Conservation (phyloP, 2,888 invertebrate genomes). For the Malthinus flaveolus region DNA sequence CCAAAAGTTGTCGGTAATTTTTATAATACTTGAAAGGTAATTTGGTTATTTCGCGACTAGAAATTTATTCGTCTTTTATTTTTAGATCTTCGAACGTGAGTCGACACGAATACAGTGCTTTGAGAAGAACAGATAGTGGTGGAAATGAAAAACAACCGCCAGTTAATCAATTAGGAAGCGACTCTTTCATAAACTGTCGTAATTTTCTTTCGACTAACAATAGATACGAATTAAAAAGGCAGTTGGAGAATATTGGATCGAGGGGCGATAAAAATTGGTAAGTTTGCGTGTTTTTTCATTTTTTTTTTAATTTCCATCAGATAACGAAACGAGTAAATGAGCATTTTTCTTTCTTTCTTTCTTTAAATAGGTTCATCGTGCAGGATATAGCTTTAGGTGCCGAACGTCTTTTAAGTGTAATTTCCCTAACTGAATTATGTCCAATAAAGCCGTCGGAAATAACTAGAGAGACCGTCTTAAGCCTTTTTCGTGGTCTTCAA, state of each 20-base stretch:
- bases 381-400: conserved; percentile 80
- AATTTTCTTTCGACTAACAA: conserved; percentile 65
- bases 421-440: conserved; percentile 66
- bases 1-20: conserved; percentile 28
- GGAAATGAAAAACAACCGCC: conserved; percentile 57
- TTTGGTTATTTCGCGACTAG: too few species aligned
- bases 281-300: conserved; percentile 20
- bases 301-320: background rate
- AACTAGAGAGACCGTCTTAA: conserved; percentile 71
- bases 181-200: conserved; percentile 68
- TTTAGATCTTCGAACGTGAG: conserved; percentile 54
- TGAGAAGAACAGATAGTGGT: conserved; percentile 62
- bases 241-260: conserved; percentile 81
- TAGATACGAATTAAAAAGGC: conserved; percentile 78
- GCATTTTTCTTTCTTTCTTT: background rate
- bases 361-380: conserved; percentile 66
- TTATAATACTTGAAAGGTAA: background rate
- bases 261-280: conserved; percentile 85
- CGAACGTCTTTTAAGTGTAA: conserved; percentile 75
- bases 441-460: conserved; percentile 61
- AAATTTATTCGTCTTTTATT: conserved; percentile 40
- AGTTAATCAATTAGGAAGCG: conserved; percentile 67
- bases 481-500: conserved; percentile 82
- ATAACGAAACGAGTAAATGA: background rate
- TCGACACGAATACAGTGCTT: conserved; percentile 69